Evolutionary conservation across 2,888 invertebrate genomes (phyloP).

Genomic region (Xanthostigma xanthostigma): DNA sequence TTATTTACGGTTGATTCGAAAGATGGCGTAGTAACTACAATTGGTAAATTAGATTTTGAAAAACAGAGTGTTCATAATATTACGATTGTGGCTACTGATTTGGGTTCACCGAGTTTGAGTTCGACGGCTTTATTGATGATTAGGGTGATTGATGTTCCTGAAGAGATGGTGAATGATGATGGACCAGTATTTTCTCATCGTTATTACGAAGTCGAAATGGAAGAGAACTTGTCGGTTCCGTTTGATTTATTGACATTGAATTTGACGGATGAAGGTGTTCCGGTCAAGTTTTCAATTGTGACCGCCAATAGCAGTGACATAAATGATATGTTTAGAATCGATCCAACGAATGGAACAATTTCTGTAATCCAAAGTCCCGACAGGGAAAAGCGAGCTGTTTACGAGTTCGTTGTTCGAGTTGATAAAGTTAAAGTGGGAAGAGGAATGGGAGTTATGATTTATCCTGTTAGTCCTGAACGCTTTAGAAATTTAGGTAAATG

Average conservation of each 20-base stretch:
- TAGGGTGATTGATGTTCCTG: conserved; percentile 49
- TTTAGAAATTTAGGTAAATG: conserved; percentile 48
- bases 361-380: conserved; percentile 61
- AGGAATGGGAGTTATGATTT: conserved; percentile 57
- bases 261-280: conserved; percentile 49
- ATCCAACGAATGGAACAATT: conserved; percentile 60
- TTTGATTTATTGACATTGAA: conserved; percentile 61
- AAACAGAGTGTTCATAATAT: conserved; percentile 50
- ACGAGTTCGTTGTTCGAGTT: conserved; percentile 39
- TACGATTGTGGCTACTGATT: conserved; percentile 68
- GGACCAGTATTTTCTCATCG: conserved; percentile 28
- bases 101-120: conserved; percentile 69
- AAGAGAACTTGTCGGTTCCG: conserved; percentile 67
- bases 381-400: conserved; percentile 50
- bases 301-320: conserved; percentile 42
- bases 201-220: conserved; percentile 69
- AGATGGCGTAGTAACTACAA: conserved; percentile 66
- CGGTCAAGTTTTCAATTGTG: conserved; percentile 48
- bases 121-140: conserved; percentile 60
- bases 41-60: conserved; percentile 58
- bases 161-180: conserved; percentile 27
- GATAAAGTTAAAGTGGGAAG: conserved; percentile 41
- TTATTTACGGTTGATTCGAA: conserved; percentile 72
- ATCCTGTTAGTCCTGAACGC: conserved; percentile 58
- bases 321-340: conserved; percentile 53